Evolutionary conservation across 1,140 invertebrate species (phyloP), one percentile per base, ranked within the genome.

Genomic region (Panagrolaimus sp.): DNA sequence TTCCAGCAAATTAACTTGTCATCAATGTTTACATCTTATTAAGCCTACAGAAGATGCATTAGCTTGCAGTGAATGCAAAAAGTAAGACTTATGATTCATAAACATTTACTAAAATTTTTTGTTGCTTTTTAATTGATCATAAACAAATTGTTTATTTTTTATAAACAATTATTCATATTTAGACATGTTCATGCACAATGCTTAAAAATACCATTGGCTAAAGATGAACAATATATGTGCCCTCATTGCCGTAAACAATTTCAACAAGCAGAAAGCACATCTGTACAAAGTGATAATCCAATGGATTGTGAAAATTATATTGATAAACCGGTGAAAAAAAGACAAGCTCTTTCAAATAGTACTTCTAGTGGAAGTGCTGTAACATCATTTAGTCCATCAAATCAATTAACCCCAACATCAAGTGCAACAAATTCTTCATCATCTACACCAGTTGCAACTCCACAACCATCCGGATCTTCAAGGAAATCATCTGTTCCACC

Each of bases 1-100:
- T 20, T 20, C 14, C 20, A 16, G 20, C 27, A 57, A 57, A 57
- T 9, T 57, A n/a, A 57, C 27, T 27, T 57, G 51, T 57, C 51
- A 57, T 27, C 51, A 57, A 57, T 57, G 51, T 57, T 20, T 57
- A 27, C 20, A 25, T 20, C 11, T 27, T 57, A 57, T 57, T 57
- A 57, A 57, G 51, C 20, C 20, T 57, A 7, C 20, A 20, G 51
- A 20, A 25, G 27, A 25, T 57, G n/a, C 27, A 25, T 57, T 57
- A 57, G 27, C 51, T 16, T 57, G 51, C 20, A 57, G 51, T 57
- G 27, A 9, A 20, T 57, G 51, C 51, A 57, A 57, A 57, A 57
- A 57, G 51, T 57, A 20, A 11, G 51, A 25, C 51, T 57, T 57
- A 9, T 57, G 20, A 13, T 11, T 27, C 3, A 20, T 20, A 25